Conservation (phyloP, 2,113 vertebrate species). For the Bubalus kerabau region DNA sequence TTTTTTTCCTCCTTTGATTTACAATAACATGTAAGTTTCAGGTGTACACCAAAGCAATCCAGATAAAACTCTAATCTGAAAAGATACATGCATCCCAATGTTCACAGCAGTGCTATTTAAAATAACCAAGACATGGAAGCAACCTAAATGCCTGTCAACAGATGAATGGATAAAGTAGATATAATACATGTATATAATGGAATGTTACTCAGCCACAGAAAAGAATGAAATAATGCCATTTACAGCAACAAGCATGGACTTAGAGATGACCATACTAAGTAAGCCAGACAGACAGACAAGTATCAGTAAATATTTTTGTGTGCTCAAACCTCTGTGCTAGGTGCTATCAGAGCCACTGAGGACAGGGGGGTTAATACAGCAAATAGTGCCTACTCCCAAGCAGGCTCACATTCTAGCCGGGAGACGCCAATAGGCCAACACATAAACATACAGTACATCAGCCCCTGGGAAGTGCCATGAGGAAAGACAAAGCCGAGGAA, state of each 20-base stretch:
- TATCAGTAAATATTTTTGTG: not conserved
- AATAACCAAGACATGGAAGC: not conserved
- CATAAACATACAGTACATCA: rapidly evolving
- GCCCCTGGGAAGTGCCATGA: not conserved
- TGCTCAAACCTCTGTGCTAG: not conserved
- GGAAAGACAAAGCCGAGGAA: not conserved
- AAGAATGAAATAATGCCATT: not conserved
- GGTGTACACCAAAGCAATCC: not conserved
- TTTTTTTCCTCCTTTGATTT: not conserved
- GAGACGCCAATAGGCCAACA: not conserved
- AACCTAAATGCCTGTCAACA: not conserved
- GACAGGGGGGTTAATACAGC: not conserved
- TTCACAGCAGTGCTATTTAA: not conserved
- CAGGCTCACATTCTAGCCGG: not conserved
- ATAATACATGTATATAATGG: not conserved
- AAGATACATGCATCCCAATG: not conserved
- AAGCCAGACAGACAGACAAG: not conserved
- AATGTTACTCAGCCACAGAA: not conserved
- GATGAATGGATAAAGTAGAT: not conserved
- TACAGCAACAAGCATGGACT: not conserved
- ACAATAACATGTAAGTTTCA: not conserved
- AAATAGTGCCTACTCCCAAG: not conserved
- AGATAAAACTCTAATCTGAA: not conserved
- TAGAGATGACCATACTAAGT: not conserved
- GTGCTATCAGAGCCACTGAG: not conserved